Conservation (phyloP, 2,113 vertebrate genomes). For the Dasyornis broadbenti region DNA sequence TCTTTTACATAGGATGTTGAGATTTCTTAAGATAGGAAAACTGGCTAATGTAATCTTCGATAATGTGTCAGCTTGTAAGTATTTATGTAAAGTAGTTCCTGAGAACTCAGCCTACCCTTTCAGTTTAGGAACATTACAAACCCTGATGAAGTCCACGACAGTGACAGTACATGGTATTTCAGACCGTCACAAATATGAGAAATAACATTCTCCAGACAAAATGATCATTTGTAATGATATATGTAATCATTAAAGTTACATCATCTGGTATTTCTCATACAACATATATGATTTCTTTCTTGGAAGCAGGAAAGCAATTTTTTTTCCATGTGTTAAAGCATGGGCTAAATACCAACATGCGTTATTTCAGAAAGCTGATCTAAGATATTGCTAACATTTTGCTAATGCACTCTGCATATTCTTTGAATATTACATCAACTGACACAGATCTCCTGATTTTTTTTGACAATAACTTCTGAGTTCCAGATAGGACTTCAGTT, state of each 20-base stretch:
- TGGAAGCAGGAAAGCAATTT: background rate
- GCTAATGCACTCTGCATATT: background rate
- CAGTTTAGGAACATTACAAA: background rate
- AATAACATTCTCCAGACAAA: background rate
- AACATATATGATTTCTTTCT: background rate
- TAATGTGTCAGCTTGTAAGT: background rate
- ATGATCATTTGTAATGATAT: background rate
- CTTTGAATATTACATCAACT: background rate
- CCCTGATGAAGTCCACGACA: background rate
- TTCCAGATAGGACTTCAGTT: background rate
- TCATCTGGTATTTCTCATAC: background rate
- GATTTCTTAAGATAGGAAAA: background rate
- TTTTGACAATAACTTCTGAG: background rate
- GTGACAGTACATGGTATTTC: background rate
- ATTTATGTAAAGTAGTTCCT: background rate
- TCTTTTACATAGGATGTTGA: background rate
- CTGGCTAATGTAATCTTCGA: background rate
- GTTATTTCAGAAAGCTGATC: background rate
- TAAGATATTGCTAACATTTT: background rate
- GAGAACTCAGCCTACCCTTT: background rate
- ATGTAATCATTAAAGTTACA: background rate
- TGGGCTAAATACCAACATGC: background rate
- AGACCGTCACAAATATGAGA: background rate
- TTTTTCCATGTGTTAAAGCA: background rate
- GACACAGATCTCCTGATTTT: background rate